Evolutionary conservation across 1,140 invertebrate species (phyloP).

Genomic region (Hypsibius dujardini): DNA sequence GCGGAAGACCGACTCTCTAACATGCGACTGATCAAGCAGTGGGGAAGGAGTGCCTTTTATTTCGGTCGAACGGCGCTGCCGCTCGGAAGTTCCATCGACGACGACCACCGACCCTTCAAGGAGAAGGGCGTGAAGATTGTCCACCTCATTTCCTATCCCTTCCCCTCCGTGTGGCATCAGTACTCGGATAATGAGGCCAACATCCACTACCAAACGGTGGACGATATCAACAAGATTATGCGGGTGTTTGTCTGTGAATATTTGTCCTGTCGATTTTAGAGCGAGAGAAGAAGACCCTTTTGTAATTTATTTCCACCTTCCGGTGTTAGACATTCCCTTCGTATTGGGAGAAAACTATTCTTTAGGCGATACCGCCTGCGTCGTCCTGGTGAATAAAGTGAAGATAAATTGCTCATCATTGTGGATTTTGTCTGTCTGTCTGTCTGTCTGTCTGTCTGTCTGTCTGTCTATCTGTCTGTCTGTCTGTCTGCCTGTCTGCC

Average conservation of each 20-base stretch:
- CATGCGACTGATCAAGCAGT: background rate
- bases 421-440: too few relatives aligned
- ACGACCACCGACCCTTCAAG: constrained; percentile 71
- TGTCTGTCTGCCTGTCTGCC: too few relatives aligned
- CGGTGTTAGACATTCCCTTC: too few relatives aligned
- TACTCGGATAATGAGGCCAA: constrained; percentile 50
- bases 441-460: too few relatives aligned
- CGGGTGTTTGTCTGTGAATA: constrained; percentile 65
- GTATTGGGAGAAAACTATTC: too few relatives aligned
- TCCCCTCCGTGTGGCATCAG: constrained; percentile 74
- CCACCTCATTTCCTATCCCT: constrained; percentile 72
- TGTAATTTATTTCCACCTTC: too few relatives aligned
- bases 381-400: too few relatives aligned
- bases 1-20: constrained; percentile 30
- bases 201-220: constrained; percentile 59
- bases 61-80: background rate
- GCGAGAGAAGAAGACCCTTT: too few relatives aligned
- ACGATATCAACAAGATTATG: constrained; percentile 73
- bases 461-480: too few relatives aligned
- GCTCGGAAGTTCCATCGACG: background rate
- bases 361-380: too few relatives aligned
- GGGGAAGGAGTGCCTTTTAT: background rate
- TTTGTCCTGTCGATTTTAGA: constrained; percentile 31
- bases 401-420: too few relatives aligned
- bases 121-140: constrained; percentile 62